A percentile compares a stretch with the other conserved stretches of the same genome.
Conservation (phyloP, 2,797 vertebrate species). For the Neosalanx taihuensis region DNA sequence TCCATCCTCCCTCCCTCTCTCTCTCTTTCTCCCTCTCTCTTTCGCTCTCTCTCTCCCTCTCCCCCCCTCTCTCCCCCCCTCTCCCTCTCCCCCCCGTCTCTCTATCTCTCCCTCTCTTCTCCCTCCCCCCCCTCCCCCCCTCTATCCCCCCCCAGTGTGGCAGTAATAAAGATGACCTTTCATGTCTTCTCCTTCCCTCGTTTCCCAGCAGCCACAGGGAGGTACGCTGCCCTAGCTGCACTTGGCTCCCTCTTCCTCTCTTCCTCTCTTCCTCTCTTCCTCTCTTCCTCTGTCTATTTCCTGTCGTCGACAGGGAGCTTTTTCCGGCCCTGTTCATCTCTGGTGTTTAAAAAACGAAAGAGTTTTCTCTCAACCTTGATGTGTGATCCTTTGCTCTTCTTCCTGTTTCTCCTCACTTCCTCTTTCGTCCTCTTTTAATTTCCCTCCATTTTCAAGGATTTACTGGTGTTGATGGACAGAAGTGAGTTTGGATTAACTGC, state of each 20-base stretch:
- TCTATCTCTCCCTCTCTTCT: background rate
- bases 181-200: slow-evolving; percentile 31
- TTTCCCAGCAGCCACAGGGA: slow-evolving; percentile 5
- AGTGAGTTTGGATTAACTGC: too few species aligned
- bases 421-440: too few species aligned
- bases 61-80: slow-evolving; percentile 18
- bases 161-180: slow-evolving; percentile 40
- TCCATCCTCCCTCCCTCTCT: background rate
- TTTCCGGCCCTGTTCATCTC: background rate
- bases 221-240: background rate
- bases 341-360: background rate
- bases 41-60: too few species aligned
- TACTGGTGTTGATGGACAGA: too few species aligned
- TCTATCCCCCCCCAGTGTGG: slow-evolving; percentile 11
- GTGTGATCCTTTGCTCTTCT: background rate
- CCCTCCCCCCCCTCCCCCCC: background rate
- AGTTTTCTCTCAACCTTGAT: too few species aligned
- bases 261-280: too few species aligned
- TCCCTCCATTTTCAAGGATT: too few species aligned
- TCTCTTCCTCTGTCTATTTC: background rate
- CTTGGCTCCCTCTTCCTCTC: too few species aligned
- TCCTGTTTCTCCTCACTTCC: background rate
- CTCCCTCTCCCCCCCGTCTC: slow-evolving; percentile 12
- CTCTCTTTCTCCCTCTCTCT: too few species aligned
- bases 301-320: background rate